Percentiles rank a stretch among this genome's conserved stretches.
Conservation (phyloP, 1,140 invertebrate species). For the Drosophila bifasciata region DNA sequence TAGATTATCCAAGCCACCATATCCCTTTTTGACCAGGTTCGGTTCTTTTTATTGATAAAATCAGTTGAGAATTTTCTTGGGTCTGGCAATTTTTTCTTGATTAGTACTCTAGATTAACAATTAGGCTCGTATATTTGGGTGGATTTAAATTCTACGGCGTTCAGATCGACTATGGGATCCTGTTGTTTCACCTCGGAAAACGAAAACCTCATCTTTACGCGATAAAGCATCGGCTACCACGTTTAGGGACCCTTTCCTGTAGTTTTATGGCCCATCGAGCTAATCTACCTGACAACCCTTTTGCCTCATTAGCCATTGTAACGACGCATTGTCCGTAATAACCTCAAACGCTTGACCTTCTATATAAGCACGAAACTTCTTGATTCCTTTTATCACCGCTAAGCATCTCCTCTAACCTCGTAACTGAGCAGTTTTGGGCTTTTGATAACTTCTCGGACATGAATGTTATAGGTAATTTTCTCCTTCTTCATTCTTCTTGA, state of each 20-base stretch:
- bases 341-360: constrained; percentile 26
- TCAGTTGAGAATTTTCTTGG: too few species aligned
- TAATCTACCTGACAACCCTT: constrained; percentile 29
- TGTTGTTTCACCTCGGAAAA: too few species aligned
- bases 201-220: constrained; percentile 7
- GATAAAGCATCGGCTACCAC: constrained; percentile 14
- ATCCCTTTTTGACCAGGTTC: too few species aligned
- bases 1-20: too few species aligned
- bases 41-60: too few species aligned
- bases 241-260: constrained; percentile 19
- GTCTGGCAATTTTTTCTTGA: too few species aligned
- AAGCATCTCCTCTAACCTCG: too few species aligned
- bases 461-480: constrained; percentile 50
- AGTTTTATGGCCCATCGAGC: constrained; percentile 27
- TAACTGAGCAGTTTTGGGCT: constrained; percentile 51
- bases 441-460: constrained; percentile 49
- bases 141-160: too few species aligned
- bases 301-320: constrained; percentile 41
- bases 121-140: too few species aligned
- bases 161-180: too few species aligned
- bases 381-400: constrained; percentile 19
- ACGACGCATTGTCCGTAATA: constrained; percentile 33
- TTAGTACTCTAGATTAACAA: too few species aligned
- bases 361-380: constrained; percentile 39
- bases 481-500: constrained; percentile 23